Percentiles rank a stretch among this genome's conserved stretches.
Evolutionary conservation across 2,113 vertebrate species (phyloP).

Genomic region (Typhlomys cinereus): DNA sequence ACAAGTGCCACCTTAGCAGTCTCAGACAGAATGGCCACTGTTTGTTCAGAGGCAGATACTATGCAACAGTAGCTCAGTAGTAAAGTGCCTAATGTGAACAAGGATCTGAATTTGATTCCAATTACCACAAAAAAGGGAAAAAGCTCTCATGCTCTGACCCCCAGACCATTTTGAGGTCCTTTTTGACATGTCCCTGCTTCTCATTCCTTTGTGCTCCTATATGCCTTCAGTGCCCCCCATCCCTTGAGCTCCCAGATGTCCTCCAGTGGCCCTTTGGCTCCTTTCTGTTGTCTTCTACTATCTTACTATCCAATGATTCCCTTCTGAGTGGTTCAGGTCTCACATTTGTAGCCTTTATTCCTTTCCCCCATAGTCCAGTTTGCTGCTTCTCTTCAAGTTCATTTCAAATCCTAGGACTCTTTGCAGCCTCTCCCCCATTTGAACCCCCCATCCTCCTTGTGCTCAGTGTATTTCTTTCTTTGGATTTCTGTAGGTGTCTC

Average conservation of each 20-base stretch:
- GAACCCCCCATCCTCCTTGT: too few relatives aligned
- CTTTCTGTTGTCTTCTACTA: background rate
- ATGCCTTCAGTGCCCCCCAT: too few relatives aligned
- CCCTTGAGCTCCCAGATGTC: background rate
- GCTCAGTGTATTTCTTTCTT: background rate
- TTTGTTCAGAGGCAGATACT: too few relatives aligned
- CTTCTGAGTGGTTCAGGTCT: background rate
- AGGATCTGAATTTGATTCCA: background rate
- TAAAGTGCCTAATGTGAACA: background rate
- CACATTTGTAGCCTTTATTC: background rate
- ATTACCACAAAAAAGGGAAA: background rate
- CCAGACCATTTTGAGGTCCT: background rate
- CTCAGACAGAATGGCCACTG: too few relatives aligned
- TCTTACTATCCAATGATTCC: background rate
- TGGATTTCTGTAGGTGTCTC: background rate
- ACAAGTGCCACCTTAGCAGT: too few relatives aligned
- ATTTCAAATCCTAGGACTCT: background rate
- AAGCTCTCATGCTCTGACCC: too few relatives aligned
- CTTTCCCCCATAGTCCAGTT: too few relatives aligned
- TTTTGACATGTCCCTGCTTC: too few relatives aligned
- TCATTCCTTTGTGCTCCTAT: too few relatives aligned
- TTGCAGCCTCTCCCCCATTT: rapidly evolving
- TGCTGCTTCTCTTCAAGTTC: background rate
- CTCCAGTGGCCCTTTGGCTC: background rate
- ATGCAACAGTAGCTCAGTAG: too few relatives aligned